Evolutionary conservation across 1,140 invertebrate genomes (phyloP).

Genomic region (Heterodera carotae): DNA sequence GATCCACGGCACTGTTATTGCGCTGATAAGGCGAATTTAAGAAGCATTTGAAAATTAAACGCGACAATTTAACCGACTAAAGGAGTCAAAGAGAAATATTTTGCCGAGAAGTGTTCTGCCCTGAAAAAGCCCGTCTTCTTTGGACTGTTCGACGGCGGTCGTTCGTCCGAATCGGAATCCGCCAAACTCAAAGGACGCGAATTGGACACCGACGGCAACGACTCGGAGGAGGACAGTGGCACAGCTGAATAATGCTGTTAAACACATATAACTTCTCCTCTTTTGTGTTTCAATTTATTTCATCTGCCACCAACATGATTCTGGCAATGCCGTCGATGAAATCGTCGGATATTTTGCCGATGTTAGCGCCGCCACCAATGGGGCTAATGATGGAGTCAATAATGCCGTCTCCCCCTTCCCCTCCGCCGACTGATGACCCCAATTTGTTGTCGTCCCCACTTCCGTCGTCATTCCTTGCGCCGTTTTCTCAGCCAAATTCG

Average conservation of each 20-base stretch:
- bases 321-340: no score
- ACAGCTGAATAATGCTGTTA: neutral
- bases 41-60: neutral
- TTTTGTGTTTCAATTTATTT: no score
- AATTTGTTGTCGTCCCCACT: neutral
- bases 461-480: neutral
- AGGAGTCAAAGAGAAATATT: conserved; percentile 8
- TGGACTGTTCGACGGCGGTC: neutral
- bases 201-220: neutral
- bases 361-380: no score
- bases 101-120: neutral
- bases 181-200: neutral
- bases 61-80: neutral
- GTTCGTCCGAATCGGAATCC: neutral
- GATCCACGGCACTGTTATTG: conserved; percentile 55
- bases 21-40: neutral
- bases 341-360: no score
- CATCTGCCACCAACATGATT: no score
- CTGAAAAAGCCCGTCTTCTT: neutral
- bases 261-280: no score
- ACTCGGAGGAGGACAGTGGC: neutral
- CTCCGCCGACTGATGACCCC: no score
- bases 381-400: no score
- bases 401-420: no score
- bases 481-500: neutral